phyloP scores from a whole-genome alignment of 2,113 vertebrate species.

The Corythoichthys intestinalis region DNA sequence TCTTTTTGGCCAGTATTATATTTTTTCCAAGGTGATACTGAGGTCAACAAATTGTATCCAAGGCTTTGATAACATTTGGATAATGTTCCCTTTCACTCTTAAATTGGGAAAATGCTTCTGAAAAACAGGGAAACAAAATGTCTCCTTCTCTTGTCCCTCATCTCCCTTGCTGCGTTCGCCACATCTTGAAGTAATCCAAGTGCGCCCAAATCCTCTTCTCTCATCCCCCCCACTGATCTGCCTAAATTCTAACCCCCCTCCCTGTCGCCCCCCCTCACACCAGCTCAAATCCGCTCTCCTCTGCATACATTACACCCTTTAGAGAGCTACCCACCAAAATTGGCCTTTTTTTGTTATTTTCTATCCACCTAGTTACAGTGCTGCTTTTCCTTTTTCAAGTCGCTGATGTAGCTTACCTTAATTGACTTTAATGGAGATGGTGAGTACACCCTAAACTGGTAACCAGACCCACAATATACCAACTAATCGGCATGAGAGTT shows the following conservation, averaged over 20 bases:
- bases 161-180: neutral
- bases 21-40: neutral
- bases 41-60: neutral
- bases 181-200: constrained; percentile 10
- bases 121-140: neutral
- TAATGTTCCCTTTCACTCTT: neutral
- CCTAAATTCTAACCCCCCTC: neutral
- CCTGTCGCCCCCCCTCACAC: neutral
- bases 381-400: neutral
- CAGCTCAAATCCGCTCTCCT: neutral
- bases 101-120: neutral
- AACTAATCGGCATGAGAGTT: neutral
- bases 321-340: neutral
- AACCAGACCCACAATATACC: neutral
- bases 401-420: too few species aligned
- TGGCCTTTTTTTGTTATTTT: neutral
- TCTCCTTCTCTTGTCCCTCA: neutral
- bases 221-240: neutral
- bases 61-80: neutral
- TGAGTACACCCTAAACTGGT: too few species aligned
- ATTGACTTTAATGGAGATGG: neutral
- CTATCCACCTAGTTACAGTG: neutral
- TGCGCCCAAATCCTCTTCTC: constrained; percentile 4
- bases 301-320: neutral
- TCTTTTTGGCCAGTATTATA: neutral